Evolutionary conservation across 2,888 invertebrate genomes (phyloP).

Genomic region (Cactoblastis cactorum): DNA sequence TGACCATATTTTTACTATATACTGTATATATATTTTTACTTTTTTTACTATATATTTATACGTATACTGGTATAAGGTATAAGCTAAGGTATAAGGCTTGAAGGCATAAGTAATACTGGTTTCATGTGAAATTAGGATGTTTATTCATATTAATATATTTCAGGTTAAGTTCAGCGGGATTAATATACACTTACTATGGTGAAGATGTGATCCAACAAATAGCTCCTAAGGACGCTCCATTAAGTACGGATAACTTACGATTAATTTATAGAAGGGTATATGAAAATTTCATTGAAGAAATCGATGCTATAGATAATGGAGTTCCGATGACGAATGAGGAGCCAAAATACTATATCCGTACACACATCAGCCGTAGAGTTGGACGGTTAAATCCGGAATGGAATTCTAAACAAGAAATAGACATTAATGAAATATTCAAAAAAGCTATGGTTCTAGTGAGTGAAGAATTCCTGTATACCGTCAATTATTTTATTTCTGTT

Average conservation of each 20-base stretch:
- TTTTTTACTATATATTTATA: too few relatives aligned
- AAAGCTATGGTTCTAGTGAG: conserved; percentile 89
- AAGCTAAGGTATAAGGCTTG: too few relatives aligned
- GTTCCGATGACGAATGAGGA: conserved; percentile 87
- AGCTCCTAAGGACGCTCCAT: conserved; percentile 50
- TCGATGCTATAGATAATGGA: conserved; percentile 99
- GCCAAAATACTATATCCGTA: conserved; percentile 87
- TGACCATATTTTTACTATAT: too few relatives aligned
- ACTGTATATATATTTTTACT: too few relatives aligned
- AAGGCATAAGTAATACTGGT: too few relatives aligned
- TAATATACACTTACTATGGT: conserved; percentile 95
- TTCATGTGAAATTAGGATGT: too few relatives aligned
- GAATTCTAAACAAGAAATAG: conserved; percentile 81
- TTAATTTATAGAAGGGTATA: conserved; percentile 87
- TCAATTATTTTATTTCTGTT: conserved; percentile 81
- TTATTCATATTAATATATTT: conserved; percentile 33
- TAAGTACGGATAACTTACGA: conserved; percentile 71
- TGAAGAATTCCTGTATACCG: conserved; percentile 86
- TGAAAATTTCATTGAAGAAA: conserved; percentile 91
- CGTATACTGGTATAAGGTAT: too few relatives aligned
- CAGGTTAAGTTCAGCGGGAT: conserved; percentile 96
- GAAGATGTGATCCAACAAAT: conserved; percentile 84
- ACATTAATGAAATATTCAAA: conserved; percentile 82
- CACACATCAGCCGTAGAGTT: conserved; percentile 88
- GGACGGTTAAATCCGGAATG: conserved; percentile 90